Base-by-base conservation (phyloP, 2,113 vertebrate species). In the Phainopepla nitens region DNA sequence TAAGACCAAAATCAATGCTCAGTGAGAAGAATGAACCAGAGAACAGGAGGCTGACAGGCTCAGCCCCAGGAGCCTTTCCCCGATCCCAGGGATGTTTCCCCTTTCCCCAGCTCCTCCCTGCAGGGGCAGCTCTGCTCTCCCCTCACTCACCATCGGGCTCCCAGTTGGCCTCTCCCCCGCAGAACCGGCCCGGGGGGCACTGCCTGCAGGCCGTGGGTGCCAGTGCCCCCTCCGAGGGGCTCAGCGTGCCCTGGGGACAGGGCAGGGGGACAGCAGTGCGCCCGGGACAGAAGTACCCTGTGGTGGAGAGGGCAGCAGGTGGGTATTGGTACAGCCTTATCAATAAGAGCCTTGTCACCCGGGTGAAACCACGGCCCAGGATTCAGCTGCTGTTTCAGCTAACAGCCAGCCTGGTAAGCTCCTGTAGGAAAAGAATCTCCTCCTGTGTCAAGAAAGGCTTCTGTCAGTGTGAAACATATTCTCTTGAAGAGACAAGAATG, bases 271-370 rank as follows among this genome's bases (percentile, higher is more conserved):
- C 75, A 11, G 97, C 91, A 12, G 98, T 98, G 54, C 78, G 96
- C 53, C 64, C 66, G 11, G 98, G 98, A 60, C 99, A 99, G 66
- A 98, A 99, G 94, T 98, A 95, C 93, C 99, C 99, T 99, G 92
- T 2, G 31, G 16, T 7, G 3, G 35, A 87, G 71, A 60, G 53
- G 7, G 33, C 39, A 39, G 39, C 39, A 39, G 9, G 39, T 39
- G 39, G 39, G 39, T 39, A 39, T 39, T 12, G 39, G 39, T 39
- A 12, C 39, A 39, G 39, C 39, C 39, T 39, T 39, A 39, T 9
- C 39, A 39, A 51, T 13, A 39, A 16, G 6, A 23, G n/a, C n/a
- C 25, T 24, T 14, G 20, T 6, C 10, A 31, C 20, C 15, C 54
- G 17, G 6, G 15, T 23, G 2, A 29, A 29, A 22, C 12, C 33